phyloP scores from a whole-genome alignment of 2,113 vertebrate species.

The Hydropotes inermis region DNA sequence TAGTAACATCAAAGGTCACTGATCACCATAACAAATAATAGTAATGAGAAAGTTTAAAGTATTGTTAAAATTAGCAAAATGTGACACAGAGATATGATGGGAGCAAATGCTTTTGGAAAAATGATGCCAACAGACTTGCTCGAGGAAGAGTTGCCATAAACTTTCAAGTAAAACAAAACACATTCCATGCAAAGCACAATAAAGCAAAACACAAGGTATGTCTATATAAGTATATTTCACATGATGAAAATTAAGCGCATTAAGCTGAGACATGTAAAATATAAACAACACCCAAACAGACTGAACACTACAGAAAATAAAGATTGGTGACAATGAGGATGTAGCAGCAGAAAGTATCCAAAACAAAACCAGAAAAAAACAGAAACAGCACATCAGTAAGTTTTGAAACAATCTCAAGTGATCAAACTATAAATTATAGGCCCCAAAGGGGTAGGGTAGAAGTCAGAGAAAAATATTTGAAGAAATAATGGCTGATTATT shows the following conservation, averaged over 20 bases:
- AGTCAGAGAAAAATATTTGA: background rate
- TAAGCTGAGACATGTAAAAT: background rate
- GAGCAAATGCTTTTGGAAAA: background rate
- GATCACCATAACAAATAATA: background rate
- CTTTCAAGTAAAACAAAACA: background rate
- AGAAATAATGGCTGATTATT: slow-evolving; percentile 12
- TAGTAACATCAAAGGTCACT: background rate
- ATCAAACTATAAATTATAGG: background rate
- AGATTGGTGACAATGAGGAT: background rate
- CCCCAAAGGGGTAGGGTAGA: background rate
- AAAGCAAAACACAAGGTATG: background rate
- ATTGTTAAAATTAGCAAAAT: background rate
- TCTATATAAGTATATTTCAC: background rate
- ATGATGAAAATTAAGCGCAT: background rate
- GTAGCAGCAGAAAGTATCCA: background rate
- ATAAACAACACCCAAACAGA: background rate
- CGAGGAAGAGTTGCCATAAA: background rate
- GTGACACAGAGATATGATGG: background rate
- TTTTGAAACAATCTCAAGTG: background rate
- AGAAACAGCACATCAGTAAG: background rate
- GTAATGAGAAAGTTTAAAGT: background rate
- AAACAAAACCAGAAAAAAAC: background rate
- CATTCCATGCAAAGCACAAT: background rate
- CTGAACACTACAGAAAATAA: background rate
- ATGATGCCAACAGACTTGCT: background rate